Conservation (phyloP, 2,888 invertebrate genomes). For the Bombylius discolor region DNA sequence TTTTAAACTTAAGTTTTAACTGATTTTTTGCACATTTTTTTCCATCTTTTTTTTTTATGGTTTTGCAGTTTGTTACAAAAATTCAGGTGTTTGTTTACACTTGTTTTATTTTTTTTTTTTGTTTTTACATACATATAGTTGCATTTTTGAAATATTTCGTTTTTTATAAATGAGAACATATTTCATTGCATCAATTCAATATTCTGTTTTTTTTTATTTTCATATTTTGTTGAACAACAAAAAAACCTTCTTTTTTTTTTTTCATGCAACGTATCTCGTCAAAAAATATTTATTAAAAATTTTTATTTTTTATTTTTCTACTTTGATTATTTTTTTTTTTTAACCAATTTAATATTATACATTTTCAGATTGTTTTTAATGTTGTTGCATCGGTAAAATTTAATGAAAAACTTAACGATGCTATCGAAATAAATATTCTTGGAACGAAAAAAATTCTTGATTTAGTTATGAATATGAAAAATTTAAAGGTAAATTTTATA, state of each 20-base stretch:
- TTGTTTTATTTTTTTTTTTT: too few species aligned
- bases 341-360: neutral
- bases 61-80: too few species aligned
- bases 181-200: neutral
- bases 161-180: neutral
- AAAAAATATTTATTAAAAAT: too few species aligned
- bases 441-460: conserved; percentile 37
- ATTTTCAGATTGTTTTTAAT: conserved; percentile 34
- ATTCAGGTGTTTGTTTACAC: too few species aligned
- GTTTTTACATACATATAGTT: too few species aligned
- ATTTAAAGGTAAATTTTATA: conserved; percentile 27
- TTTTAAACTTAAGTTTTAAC: too few species aligned
- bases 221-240: neutral
- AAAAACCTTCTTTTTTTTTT: neutral
- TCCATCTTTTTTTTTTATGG: too few species aligned
- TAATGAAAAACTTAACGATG: conserved; percentile 37
- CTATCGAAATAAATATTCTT: conserved; percentile 36
- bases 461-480: conserved; percentile 33
- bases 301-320: neutral
- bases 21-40: too few species aligned
- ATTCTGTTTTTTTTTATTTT: conserved; percentile 2
- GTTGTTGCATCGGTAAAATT: conserved; percentile 38
- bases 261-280: neutral
- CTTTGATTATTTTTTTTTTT: neutral
- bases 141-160: neutral